Evolutionary conservation across 1,140 invertebrate species (phyloP), one percentile per base, ranked within the genome.

Genomic region (Arion vulgaris): DNA sequence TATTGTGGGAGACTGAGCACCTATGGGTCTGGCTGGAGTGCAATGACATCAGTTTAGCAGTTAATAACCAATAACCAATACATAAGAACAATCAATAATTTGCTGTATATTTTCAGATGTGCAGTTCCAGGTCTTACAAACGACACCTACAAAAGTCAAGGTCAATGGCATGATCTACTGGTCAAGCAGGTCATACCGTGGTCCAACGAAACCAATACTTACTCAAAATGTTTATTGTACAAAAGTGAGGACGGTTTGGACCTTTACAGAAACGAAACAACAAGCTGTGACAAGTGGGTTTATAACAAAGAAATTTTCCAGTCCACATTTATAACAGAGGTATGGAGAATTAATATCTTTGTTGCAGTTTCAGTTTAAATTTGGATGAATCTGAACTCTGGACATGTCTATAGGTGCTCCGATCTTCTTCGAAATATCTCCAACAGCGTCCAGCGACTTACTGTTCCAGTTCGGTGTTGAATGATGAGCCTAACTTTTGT

Each of bases 321-420:
- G 32, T 57, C 41, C 0, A 76, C 74, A 2, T 49, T 76, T 13
- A 36, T 76, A 39, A 51, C 74, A 23, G 41, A 76, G 41, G 74
- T 76, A 34, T 23, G 73, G 26, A 32, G n/a, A 7, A 69, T 36
- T 49, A 9, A 49, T 49, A n/a, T n/a, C n/a, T n/a, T n/a, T n/a
- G n/a, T n/a, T n/a, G n/a, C n/a, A n/a, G n/a, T n/a, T n/a, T n/a
- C n/a, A n/a, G n/a, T n/a, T n/a, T n/a, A n/a, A n/a, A n/a, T n/a
- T n/a, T n/a, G n/a, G n/a, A n/a, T n/a, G n/a, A n/a, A n/a, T n/a
- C n/a, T n/a, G n/a, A n/a, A n/a, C n/a, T n/a, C n/a, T n/a, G n/a
- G n/a, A n/a, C n/a, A n/a, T n/a, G n/a, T n/a, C n/a, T n/a, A n/a
- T n/a, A n/a, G n/a, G n/a, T n/a, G n/a, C n/a, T n/a, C n/a, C n/a